Evolutionary conservation across 2,113 vertebrate species (phyloP).

Genomic region (Hyperoodon ampullatus): DNA sequence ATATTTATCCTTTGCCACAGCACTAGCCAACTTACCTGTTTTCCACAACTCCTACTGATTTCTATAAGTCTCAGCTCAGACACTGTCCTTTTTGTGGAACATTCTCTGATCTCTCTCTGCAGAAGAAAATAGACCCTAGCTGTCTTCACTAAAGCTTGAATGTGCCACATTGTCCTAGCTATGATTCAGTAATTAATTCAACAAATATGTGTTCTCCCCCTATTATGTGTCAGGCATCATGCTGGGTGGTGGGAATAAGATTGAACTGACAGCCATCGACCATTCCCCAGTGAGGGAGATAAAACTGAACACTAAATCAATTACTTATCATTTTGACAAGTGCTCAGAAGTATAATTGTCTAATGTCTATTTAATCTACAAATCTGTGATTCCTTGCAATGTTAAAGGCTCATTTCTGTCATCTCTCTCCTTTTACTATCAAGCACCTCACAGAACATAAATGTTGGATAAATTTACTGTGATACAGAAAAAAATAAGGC

Average conservation of each 20-base stretch:
- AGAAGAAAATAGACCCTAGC: background rate
- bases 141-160: background rate
- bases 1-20: background rate
- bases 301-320: background rate
- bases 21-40: background rate
- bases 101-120: background rate
- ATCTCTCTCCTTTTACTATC: background rate
- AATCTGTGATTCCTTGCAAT: background rate
- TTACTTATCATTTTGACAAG: background rate
- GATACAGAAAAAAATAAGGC: background rate
- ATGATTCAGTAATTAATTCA: background rate
- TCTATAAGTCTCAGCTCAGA: background rate
- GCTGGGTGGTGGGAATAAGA: background rate
- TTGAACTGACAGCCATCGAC: background rate
- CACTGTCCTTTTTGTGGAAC: background rate
- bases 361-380: background rate
- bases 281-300: background rate
- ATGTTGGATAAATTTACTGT: background rate
- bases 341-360: background rate
- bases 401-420: background rate
- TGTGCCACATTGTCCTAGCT: background rate
- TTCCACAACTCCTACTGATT: background rate
- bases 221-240: background rate
- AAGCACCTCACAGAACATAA: background rate
- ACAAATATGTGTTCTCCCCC: background rate